phyloP scores from a whole-genome alignment of 2,113 vertebrate species.

The Catharus fuscescens region DNA sequence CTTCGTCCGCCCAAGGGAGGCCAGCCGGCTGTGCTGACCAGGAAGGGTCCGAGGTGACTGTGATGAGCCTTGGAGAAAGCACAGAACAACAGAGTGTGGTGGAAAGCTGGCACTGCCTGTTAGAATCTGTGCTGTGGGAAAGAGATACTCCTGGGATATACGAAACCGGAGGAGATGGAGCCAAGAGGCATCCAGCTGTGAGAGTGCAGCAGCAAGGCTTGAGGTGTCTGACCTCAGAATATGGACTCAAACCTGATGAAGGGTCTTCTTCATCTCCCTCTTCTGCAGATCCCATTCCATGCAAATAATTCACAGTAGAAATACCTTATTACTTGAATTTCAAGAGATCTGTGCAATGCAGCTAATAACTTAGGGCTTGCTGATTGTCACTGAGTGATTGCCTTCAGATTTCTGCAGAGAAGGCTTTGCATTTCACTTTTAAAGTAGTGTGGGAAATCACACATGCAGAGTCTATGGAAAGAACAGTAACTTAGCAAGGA shows the following conservation, averaged over 20 bases:
- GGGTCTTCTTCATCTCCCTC: neutral
- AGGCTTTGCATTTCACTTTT: neutral
- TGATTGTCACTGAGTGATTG: neutral
- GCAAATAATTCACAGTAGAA: neutral
- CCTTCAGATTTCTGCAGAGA: neutral
- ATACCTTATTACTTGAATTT: neutral
- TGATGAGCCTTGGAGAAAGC: neutral
- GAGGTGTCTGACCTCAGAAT: neutral
- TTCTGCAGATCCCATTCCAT: neutral
- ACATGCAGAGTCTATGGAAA: neutral
- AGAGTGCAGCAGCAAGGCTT: neutral
- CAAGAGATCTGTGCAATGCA: neutral
- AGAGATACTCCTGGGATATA: too few species aligned
- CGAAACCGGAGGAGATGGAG: neutral
- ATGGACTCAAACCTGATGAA: neutral
- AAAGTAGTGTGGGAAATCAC: neutral
- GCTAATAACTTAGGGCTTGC: neutral
- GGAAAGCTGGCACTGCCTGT: neutral
- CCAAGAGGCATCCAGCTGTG: neutral
- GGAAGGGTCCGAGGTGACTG: neutral
- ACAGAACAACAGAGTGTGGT: rapidly evolving
- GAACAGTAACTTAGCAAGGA: neutral
- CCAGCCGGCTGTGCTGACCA: neutral
- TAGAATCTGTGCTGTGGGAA: neutral
- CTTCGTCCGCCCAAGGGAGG: rapidly evolving